These are phyloP conservation scores for Hippocampus barbouri DNA, from an alignment of 2,113 vertebrate genomes.

Conservation along the genomic window DNA sequence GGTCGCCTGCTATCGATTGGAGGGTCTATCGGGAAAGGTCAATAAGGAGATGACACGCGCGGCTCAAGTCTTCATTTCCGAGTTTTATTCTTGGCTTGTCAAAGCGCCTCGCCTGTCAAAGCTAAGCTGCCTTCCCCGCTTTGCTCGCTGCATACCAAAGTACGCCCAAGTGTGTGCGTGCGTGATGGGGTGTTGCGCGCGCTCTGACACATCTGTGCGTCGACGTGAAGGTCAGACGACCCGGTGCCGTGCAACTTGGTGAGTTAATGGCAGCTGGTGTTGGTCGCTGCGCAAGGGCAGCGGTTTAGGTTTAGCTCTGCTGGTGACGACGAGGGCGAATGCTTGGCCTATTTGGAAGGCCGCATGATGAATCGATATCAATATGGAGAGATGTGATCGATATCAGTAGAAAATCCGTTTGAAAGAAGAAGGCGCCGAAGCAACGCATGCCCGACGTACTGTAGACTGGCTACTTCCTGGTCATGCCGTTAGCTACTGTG, in stretches of 20 bases:
- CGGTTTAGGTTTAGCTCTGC: conserved; percentile 30
- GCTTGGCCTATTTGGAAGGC: no score
- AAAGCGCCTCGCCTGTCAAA: conserved; percentile 59
- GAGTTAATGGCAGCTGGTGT: conserved; percentile 32
- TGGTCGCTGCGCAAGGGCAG: conserved; percentile 33
- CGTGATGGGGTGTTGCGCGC: conserved; percentile 13
- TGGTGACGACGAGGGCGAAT: no score
- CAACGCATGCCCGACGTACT: no score
- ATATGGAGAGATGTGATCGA: no score
- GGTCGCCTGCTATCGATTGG: conserved; percentile 56
- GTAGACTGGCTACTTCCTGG: no score
- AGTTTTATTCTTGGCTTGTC: conserved; percentile 69
- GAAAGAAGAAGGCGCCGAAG: no score
- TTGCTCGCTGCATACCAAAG: conserved; percentile 58
- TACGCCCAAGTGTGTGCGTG: conserved; percentile 13
- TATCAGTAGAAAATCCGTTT: no score
- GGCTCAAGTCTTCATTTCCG: conserved; percentile 65
- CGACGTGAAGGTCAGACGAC: conserved; percentile 48
- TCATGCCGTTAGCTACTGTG: no score
- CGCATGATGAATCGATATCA: no score
- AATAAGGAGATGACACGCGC: conserved; percentile 51
- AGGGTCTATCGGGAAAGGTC: conserved; percentile 54
- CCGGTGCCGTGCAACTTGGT: conserved; percentile 23
- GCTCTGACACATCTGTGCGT: neutral
- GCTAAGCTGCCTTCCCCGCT: conserved; percentile 45